A percentile compares a stretch with the other conserved stretches of the same genome.
Evolutionary conservation across 2,888 invertebrate genomes (phyloP).

Genomic region (Drosophila mimetica): DNA sequence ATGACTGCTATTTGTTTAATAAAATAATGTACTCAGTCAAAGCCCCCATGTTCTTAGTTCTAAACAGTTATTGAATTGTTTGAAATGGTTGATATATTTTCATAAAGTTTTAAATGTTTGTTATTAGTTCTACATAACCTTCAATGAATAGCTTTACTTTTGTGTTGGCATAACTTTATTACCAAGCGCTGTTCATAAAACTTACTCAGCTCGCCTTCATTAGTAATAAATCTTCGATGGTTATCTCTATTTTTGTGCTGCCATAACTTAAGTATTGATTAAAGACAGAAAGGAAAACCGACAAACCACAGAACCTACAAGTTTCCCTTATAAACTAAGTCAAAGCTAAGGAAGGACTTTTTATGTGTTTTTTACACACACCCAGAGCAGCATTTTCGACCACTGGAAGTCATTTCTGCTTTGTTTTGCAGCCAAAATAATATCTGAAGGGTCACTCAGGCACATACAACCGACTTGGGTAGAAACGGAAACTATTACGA

Average conservation of each 20-base stretch:
- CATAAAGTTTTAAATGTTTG: background rate
- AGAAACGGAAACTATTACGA: slow-evolving; percentile 44
- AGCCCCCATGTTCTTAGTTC: background rate
- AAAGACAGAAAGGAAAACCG: slow-evolving; percentile 2
- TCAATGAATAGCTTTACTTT: background rate
- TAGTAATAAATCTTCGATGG: background rate
- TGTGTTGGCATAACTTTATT: background rate
- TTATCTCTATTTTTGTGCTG: background rate
- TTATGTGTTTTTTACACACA: slow-evolving; percentile 33
- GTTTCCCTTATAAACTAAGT: background rate
- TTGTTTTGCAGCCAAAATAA: slow-evolving; percentile 60
- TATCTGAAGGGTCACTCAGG: slow-evolving; percentile 54
- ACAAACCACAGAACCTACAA: background rate
- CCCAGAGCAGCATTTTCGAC: slow-evolving; percentile 35
- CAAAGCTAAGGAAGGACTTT: slow-evolving; percentile 14
- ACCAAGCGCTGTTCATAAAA: background rate
- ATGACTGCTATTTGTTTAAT: slow-evolving; percentile 7
- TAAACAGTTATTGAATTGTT: background rate
- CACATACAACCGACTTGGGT: slow-evolving; percentile 11
- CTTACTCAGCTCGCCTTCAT: background rate
- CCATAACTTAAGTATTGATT: slow-evolving; percentile 19
- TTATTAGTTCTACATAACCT: background rate
- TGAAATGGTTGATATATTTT: background rate
- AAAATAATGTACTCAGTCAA: background rate
- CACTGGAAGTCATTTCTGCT: slow-evolving; percentile 52